Evolutionary conservation across 2,797 vertebrate genomes (phyloP).

Genomic region (Tenualosa thibaudeaui): DNA sequence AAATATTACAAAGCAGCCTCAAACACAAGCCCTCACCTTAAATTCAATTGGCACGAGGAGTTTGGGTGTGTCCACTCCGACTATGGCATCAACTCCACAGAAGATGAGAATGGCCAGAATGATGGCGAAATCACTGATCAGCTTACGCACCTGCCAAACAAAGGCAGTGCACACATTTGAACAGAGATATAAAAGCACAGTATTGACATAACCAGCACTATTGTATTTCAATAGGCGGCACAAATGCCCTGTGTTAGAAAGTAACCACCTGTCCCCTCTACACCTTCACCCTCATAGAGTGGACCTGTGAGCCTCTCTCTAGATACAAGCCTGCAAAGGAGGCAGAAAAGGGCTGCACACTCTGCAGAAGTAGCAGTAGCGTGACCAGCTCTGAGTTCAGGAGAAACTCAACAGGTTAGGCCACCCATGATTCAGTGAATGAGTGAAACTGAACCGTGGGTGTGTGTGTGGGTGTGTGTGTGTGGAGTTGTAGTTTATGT

Average conservation of each 20-base stretch:
- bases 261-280: not conserved
- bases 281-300: not conserved
- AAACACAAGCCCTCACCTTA: slow-evolving; percentile 77
- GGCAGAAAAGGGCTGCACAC: not conserved
- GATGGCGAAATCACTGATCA: slow-evolving; percentile 98
- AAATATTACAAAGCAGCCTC: not conserved
- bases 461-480: slow-evolving; percentile 7
- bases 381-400: not conserved
- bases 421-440: not conserved
- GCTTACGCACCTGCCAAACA: slow-evolving; percentile 85
- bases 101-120: slow-evolving; percentile 94
- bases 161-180: not conserved
- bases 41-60: slow-evolving; percentile 97
- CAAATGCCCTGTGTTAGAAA: not conserved
- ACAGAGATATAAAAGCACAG: not conserved
- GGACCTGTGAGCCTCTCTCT: too few species aligned
- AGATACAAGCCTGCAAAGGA: too few species aligned
- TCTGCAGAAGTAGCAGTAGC: not conserved
- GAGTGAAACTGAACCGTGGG: not conserved
- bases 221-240: not conserved
- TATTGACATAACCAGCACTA: not conserved
- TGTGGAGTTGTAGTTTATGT: slow-evolving; percentile 5
- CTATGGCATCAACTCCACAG: slow-evolving; percentile 91
- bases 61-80: slow-evolving; percentile 95
- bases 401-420: not conserved